Evolutionary conservation across 2,797 vertebrate species (phyloP), one percentile per base, ranked within the genome.

Genomic region (Heliangelus exortis): DNA sequence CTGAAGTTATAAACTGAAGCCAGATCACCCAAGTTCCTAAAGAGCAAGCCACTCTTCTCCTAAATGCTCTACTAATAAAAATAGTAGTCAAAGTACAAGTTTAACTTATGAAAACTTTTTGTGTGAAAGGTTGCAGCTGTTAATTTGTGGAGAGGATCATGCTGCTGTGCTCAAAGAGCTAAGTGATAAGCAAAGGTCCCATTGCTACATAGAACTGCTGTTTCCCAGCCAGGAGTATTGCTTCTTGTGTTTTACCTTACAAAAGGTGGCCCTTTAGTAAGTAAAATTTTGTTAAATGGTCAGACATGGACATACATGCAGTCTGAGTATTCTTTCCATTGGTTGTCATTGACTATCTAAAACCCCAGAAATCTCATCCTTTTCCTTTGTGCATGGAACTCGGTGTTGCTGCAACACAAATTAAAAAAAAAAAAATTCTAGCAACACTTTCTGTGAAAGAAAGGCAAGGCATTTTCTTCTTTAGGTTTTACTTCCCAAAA

Each of bases 61-160:
- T 76, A 63, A 88, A 50, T 61, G 36, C 25, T 71, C 22, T 84
- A 8, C 19, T 2, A 2, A 31, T 33, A 75, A 79, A 75, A 59
- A 69, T 19, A 54, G 45, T n/a, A 69, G 22, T 25, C 36, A 31
- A 91, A 90, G 16, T 81, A 84, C 66, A 57, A 67, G 39, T 3
- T 48, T 31, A 51, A 67, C 18, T 81, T 76, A n/a, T 14, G 31
- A 81, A 73, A 76, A 71, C 8, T 23, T 51, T 86, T 69, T 54
- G 34, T 79, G 43, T 71, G 85, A 91, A 90, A 73, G 5, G 33
- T 57, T 90, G 63, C 48, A 91, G 83, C 53, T 93, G 71, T 87
- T 84, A 77, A n/a, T 86, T 25, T 0, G 0, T 59, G 43, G 26
- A 78, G 89, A 78, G 45, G 25, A 78, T 89, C 39, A 7, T 48